Conservation (phyloP, 2,797 vertebrate species). For the Serranus cabrilla region DNA sequence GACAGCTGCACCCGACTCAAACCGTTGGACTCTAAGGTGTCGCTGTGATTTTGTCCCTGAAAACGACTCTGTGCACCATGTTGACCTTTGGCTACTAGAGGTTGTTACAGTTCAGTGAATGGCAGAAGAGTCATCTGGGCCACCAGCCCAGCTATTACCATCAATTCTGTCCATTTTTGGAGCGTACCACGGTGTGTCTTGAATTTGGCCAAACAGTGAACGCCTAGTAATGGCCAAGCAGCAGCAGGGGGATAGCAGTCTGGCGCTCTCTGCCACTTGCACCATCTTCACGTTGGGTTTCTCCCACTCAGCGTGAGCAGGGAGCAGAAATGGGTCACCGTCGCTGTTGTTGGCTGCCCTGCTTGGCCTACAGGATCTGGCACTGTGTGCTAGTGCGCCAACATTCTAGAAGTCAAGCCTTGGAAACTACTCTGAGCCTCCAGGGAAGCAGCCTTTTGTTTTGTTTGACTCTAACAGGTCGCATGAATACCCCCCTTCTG, state of each 20-base stretch:
- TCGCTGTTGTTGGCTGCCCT: constrained; percentile 68
- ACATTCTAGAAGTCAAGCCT: constrained; percentile 85
- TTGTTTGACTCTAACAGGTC: constrained; percentile 85
- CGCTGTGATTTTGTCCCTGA: constrained; percentile 1
- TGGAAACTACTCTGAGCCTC: constrained; percentile 82
- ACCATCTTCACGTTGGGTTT: constrained; percentile 65
- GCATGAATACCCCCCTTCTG: constrained; percentile 73
- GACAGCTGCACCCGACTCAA: background rate
- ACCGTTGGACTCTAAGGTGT: background rate
- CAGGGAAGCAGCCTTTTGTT: constrained; percentile 81
- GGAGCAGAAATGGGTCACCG: constrained; percentile 71
- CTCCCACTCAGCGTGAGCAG: constrained; percentile 65
- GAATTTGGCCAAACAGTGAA: constrained; percentile 42
- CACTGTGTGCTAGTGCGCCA: constrained; percentile 59
- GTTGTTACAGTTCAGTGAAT: constrained; percentile 25
- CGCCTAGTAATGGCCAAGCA: constrained; percentile 50
- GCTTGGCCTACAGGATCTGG: constrained; percentile 69
- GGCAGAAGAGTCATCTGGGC: constrained; percentile 38
- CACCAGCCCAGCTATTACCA: constrained; percentile 36
- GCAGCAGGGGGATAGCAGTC: constrained; percentile 62
- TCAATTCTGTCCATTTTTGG: constrained; percentile 46
- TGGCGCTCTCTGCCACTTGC: constrained; percentile 53
- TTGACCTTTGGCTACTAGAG: constrained; percentile 29
- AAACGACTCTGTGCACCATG: background rate
- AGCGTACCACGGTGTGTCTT: constrained; percentile 29